A percentile compares a stretch with the other conserved stretches of the same genome.
Evolutionary conservation across 2,113 vertebrate species (phyloP).

Genomic region (Ailuropoda melanoleuca): DNA sequence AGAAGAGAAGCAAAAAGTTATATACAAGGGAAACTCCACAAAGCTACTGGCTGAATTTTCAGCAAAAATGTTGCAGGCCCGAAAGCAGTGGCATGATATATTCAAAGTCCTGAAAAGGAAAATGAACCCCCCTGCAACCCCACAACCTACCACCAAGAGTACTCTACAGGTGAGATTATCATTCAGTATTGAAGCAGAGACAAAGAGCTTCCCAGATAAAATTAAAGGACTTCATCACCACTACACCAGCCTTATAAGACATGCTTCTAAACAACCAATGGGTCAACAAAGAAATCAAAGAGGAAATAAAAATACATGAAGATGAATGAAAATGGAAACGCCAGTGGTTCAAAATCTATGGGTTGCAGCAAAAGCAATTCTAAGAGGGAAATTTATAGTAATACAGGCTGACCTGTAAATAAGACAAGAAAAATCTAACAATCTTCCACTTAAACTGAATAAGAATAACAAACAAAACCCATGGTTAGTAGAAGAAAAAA

Average conservation of each 20-base stretch:
- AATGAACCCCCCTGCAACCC: neutral
- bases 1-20: neutral
- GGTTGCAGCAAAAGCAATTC: neutral
- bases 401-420: neutral
- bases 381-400: neutral
- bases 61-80: neutral
- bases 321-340: neutral
- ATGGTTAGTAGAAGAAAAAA: neutral
- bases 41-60: neutral
- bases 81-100: neutral
- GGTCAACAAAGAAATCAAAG: neutral
- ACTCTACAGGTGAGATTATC: neutral
- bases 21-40: neutral
- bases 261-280: neutral
- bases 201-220: neutral
- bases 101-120: neutral
- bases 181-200: neutral
- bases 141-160: neutral
- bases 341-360: neutral
- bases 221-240: neutral
- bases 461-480: neutral
- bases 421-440: neutral
- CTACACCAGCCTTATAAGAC: neutral
- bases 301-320: neutral
- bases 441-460: neutral